Percentiles rank a stretch among this genome's conserved stretches.
Evolutionary conservation across 2,888 invertebrate genomes (phyloP).

Genomic region (Ecliptopera silaceata): DNA sequence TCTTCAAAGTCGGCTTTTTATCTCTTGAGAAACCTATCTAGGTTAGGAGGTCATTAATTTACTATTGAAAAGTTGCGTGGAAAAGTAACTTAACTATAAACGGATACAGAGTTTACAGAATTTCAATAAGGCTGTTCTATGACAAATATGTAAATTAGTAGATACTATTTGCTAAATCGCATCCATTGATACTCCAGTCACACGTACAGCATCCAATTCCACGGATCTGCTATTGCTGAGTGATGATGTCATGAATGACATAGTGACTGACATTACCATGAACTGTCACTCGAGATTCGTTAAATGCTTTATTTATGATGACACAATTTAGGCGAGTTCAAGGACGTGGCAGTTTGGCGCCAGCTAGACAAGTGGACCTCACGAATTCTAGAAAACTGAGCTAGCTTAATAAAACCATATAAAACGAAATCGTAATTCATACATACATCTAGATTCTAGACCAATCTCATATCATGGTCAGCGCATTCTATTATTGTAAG

Average conservation of each 20-base stretch:
- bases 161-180: conserved; percentile 23
- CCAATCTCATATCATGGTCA: not conserved
- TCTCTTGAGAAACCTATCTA: conserved; percentile 7
- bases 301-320: not conserved
- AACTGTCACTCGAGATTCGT: conserved; percentile 25
- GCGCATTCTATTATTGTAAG: not conserved
- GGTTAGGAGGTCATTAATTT: not conserved
- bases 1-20: conserved; percentile 1
- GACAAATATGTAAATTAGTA: conserved; percentile 10
- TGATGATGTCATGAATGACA: conserved; percentile 22
- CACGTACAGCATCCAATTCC: conserved; percentile 18
- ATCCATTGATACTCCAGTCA: conserved; percentile 21
- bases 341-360: conserved; percentile 12
- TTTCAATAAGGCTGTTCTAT: not conserved
- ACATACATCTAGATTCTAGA: not conserved
- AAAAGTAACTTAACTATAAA: conserved; percentile 1
- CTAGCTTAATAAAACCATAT: not conserved
- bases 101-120: not conserved
- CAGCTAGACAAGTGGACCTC: not conserved
- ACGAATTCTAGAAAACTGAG: not conserved
- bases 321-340: conserved; percentile 12
- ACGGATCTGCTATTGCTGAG: conserved; percentile 18
- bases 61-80: not conserved
- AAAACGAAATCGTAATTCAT: no score
- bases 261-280: conserved; percentile 31